Evolutionary conservation across 2,888 invertebrate genomes (phyloP).

Genomic region (Lasioglossum leucozonium): DNA sequence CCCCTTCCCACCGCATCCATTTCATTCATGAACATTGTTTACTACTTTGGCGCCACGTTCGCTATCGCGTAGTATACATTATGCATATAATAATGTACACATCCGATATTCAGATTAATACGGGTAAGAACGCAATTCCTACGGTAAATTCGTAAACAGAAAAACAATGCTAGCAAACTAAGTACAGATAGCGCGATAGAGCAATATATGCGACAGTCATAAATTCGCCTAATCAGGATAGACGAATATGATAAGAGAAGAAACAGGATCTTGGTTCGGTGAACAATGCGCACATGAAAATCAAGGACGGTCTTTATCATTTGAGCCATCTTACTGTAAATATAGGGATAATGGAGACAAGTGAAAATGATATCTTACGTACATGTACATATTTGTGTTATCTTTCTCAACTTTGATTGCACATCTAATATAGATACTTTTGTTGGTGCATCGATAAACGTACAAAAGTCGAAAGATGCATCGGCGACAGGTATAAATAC

Average conservation of each 20-base stretch:
- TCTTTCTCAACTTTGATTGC: not conserved
- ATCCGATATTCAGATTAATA: too few species aligned
- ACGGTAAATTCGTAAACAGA: not conserved
- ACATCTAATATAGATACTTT: constrained; percentile 11
- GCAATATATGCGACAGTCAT: constrained; percentile 19
- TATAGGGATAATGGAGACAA: constrained; percentile 36
- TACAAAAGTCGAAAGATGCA: constrained; percentile 39
- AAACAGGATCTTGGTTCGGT: constrained; percentile 26
- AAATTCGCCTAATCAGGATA: constrained; percentile 17
- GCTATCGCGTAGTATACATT: not conserved
- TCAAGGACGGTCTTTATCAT: constrained; percentile 15
- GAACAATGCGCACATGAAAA: constrained; percentile 20
- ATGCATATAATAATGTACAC: too few species aligned
- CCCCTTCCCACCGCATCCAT: not conserved
- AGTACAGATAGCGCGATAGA: constrained; percentile 34
- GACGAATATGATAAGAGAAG: constrained; percentile 16
- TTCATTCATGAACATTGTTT: not conserved
- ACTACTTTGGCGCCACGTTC: not conserved
- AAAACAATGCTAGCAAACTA: constrained; percentile 2
- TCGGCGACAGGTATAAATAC: not conserved
- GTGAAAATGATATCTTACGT: not conserved
- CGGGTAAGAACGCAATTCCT: too few species aligned
- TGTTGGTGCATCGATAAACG: constrained; percentile 8
- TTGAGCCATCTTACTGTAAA: constrained; percentile 37
- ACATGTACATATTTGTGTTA: not conserved